phyloP scores from a whole-genome alignment of 2,888 invertebrate species.

The Andrena dorsata region DNA sequence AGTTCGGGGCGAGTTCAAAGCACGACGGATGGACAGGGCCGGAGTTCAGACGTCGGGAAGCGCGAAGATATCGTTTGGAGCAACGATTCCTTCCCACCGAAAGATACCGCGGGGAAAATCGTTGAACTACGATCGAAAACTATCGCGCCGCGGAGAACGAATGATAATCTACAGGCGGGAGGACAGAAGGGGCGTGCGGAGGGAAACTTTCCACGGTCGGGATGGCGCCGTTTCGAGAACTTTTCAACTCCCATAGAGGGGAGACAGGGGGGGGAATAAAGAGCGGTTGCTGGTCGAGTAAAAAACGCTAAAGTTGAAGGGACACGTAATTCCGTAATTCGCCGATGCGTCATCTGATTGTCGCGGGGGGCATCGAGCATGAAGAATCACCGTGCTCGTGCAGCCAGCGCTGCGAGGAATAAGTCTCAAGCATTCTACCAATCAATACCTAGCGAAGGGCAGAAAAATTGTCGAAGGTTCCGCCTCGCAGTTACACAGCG shows the following conservation, averaged over 20 bases:
- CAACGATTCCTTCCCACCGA: background rate
- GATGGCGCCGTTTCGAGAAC: constrained; percentile 42
- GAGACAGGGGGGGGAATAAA: constrained; percentile 12
- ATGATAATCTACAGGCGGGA: constrained; percentile 37
- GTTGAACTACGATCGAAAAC: constrained; percentile 31
- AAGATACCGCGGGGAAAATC: background rate
- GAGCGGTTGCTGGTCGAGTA: constrained; percentile 5
- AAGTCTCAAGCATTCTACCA: no score
- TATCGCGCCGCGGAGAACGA: constrained; percentile 11
- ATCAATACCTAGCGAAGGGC: no score
- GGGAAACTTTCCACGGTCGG: constrained; percentile 39
- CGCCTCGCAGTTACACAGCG: no score
- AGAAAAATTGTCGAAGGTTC: no score
- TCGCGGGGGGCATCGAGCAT: background rate
- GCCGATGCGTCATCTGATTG: constrained; percentile 28
- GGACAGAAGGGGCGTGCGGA: background rate
- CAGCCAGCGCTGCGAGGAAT: background rate
- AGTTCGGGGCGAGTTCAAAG: no score
- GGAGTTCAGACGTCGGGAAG: background rate
- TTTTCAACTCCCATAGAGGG: constrained; percentile 34
- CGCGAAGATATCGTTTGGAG: background rate
- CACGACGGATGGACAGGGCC: no score
- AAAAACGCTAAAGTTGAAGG: constrained; percentile 14
- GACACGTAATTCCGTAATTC: constrained; percentile 25
- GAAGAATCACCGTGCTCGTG: background rate